Conservation (phyloP, 2,113 vertebrate species). For the Chauna torquata region DNA sequence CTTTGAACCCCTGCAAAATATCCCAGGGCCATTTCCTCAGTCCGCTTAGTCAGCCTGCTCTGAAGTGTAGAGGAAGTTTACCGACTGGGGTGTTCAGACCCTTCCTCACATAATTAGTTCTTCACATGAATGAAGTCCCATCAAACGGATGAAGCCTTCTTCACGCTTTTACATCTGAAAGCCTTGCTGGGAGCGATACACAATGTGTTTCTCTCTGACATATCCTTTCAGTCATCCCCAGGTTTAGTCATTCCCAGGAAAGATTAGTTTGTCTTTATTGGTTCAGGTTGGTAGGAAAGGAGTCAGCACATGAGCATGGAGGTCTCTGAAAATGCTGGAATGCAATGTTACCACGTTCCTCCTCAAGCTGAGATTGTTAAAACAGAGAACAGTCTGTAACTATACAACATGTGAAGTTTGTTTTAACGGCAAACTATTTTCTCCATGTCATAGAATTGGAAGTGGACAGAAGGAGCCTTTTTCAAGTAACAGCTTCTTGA, state of each 20-base stretch:
- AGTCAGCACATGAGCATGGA: fast-evolving
- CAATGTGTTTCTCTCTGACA: background rate
- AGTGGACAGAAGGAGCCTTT: conserved; percentile 28
- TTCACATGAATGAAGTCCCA: background rate
- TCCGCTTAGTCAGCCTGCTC: background rate
- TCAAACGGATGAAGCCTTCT: background rate
- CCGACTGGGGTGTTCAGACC: background rate
- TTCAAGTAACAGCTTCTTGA: conserved; percentile 40
- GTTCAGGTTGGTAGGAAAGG: background rate
- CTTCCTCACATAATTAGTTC: background rate
- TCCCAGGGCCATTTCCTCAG: background rate
- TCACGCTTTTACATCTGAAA: background rate
- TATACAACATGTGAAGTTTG: background rate
- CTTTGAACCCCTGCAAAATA: conserved; percentile 16
- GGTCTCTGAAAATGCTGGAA: conserved; percentile 22
- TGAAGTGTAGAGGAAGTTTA: background rate
- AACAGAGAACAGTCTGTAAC: conserved; percentile 47
- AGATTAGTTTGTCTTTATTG: background rate
- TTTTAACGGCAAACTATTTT: conserved; percentile 42
- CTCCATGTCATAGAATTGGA: background rate
- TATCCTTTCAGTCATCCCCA: background rate
- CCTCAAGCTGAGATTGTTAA: conserved; percentile 10
- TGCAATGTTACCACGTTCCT: background rate
- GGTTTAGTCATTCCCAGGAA: background rate
- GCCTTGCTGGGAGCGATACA: background rate